These are phyloP conservation scores for Aleiodes leptofemur DNA, from an alignment of 2,888 invertebrate species.

Conservation along the genomic window DNA sequence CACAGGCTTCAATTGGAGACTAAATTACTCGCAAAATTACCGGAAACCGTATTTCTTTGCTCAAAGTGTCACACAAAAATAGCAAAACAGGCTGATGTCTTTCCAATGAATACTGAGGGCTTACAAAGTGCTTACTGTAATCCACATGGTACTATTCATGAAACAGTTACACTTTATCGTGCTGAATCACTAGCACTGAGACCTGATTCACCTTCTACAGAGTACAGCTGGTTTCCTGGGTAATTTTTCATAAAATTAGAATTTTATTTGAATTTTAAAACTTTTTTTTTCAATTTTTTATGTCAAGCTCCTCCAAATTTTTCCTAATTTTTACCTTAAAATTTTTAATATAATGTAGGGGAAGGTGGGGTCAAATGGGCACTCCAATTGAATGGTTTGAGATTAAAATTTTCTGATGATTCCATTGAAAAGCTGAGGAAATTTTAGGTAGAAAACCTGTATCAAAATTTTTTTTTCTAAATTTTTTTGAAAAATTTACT, in stretches of 20 bases:
- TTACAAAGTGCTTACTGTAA: conserved; percentile 89
- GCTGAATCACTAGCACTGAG: conserved; percentile 77
- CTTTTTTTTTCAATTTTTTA: too few relatives aligned
- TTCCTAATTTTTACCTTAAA: too few relatives aligned
- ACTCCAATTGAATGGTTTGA: too few relatives aligned
- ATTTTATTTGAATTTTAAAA: too few relatives aligned
- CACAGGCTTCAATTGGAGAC: conserved; percentile 81
- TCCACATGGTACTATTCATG: conserved; percentile 86
- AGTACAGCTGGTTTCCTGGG: conserved; percentile 92
- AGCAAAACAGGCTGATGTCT: conserved; percentile 82
- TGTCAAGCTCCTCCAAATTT: too few relatives aligned
- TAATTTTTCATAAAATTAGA: conserved; percentile 66
- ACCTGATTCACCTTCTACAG: conserved; percentile 79
- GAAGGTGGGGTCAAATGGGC: too few relatives aligned
- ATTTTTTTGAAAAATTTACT: too few relatives aligned
- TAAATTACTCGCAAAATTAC: conserved; percentile 73
- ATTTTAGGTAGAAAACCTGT: too few relatives aligned
- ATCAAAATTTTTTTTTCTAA: too few relatives aligned
- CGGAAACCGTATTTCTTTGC: conserved; percentile 74
- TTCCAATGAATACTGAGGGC: conserved; percentile 89
- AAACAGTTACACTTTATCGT: conserved; percentile 84
- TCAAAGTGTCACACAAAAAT: conserved; percentile 77
- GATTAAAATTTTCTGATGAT: too few relatives aligned
- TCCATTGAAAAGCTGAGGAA: too few relatives aligned
- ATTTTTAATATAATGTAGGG: too few relatives aligned